Base-by-base conservation (phyloP, 2,888 invertebrate genomes). In the Drosophila pegasa region DNA sequence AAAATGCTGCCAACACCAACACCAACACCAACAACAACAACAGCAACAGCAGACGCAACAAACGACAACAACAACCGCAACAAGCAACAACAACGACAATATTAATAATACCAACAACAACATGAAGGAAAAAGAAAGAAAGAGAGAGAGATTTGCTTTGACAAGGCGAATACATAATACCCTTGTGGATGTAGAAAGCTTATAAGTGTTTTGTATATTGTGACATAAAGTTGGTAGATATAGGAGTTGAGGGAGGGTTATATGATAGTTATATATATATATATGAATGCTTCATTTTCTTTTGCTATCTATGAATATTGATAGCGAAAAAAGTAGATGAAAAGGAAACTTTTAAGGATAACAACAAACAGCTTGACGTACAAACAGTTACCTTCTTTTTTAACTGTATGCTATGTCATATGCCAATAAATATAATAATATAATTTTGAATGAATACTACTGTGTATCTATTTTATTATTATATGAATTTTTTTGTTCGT, bases 1-100 rank as follows among this genome's bases (percentile, higher is more conserved):
- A 80, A 81, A 85, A 85, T 64, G 64, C 61, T 51, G 59, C 63
- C 70, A 45, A 45, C 50, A 48, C 31, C 29, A 71, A 50, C 43
- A 71, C 20, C 45, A 62, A 35, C 16, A 62, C 3, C 48, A 38
- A 9, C 31, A 43, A 8, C 43, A 58, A n/a, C 45, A 47, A 8
- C 41, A 62, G 18, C 57, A 47, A 10, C n/a, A 41, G 12, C 37
- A 37, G 14, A 37, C 29, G 47, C 47, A 16, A 29, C 70, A 40
- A 70, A 29, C 29, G 33, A 22, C 33, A 10, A 31, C 55, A 59
- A 41, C 48, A 54, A 27, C 50, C 57, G 22, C 38, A 12, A 20
- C 70, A 45, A 71, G 31, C 31, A 50, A 25, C 50, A 33, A 33
- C 55, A 58, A 41, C 48, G 50, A 27, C 50, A 57, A 22, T 20